Evolutionary conservation across 2,113 vertebrate species (phyloP).

Genomic region (Alosa alosa): DNA sequence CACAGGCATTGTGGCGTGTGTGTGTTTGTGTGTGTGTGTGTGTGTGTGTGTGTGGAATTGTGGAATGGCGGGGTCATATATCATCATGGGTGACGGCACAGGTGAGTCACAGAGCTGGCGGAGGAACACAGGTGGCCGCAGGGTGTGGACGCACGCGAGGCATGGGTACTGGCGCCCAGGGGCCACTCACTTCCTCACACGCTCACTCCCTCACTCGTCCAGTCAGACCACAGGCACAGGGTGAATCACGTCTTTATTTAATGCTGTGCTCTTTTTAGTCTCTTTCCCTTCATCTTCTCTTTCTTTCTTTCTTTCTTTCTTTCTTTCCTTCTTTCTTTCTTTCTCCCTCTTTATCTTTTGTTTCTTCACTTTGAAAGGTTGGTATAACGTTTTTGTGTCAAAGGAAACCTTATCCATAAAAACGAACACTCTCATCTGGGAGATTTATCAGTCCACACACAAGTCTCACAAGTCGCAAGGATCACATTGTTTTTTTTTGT

Average conservation of each 20-base stretch:
- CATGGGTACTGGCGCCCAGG: background rate
- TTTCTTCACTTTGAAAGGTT: background rate
- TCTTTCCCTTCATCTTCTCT: background rate
- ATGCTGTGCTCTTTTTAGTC: background rate
- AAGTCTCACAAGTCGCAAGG: too few species aligned
- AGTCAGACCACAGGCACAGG: background rate
- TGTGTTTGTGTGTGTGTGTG: slow-evolving; percentile 2
- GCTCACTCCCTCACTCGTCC: background rate
- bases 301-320: background rate
- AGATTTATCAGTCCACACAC: too few species aligned
- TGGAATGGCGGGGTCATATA: background rate
- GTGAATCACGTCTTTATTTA: background rate
- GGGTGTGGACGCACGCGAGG: background rate
- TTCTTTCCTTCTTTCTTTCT: background rate
- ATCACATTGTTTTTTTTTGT: too few species aligned
- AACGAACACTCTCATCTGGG: too few species aligned
- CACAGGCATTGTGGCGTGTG: background rate
- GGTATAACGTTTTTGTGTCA: too few species aligned
- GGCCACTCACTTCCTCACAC: background rate
- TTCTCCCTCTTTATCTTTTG: background rate
- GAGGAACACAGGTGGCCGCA: background rate
- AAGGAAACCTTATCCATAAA: too few species aligned
- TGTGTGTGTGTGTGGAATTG: background rate
- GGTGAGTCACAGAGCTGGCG: background rate
- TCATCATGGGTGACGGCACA: background rate